Evolutionary conservation across 2,113 vertebrate genomes (phyloP).

Genomic region (Gnathonemus echidnorhynchus): DNA sequence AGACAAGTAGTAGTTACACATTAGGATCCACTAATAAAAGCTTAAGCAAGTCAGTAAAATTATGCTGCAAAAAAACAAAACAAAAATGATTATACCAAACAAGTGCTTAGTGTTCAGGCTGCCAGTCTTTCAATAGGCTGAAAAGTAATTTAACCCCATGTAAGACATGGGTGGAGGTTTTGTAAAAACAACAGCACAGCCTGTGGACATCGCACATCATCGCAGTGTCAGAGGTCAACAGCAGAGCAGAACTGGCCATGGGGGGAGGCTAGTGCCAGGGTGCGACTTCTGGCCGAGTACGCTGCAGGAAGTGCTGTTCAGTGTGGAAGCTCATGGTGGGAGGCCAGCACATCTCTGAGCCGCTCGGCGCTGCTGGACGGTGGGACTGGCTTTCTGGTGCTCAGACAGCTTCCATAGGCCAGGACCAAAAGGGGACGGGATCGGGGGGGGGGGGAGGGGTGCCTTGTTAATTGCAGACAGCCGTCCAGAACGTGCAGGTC

Average conservation of each 20-base stretch:
- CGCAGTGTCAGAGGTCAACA: neutral
- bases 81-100: neutral
- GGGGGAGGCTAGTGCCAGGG: neutral
- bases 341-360: neutral
- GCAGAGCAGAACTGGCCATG: neutral
- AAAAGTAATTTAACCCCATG: neutral
- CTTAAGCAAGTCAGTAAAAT: neutral
- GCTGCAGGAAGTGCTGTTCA: neutral
- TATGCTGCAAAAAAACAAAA: neutral
- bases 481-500: neutral
- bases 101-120: neutral
- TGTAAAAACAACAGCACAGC: neutral
- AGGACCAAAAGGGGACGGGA: neutral
- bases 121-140: neutral
- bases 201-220: neutral
- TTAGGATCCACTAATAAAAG: neutral
- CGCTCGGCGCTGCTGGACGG: neutral
- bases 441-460: neutral
- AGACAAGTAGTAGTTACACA: neutral
- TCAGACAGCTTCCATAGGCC: neutral
- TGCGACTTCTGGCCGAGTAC: neutral
- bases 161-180: neutral
- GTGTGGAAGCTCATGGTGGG: neutral
- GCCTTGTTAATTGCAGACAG: neutral
- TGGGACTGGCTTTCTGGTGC: neutral